Evolutionary conservation across 2,797 vertebrate genomes (phyloP).

Genomic region (Fringilla coelebs): DNA sequence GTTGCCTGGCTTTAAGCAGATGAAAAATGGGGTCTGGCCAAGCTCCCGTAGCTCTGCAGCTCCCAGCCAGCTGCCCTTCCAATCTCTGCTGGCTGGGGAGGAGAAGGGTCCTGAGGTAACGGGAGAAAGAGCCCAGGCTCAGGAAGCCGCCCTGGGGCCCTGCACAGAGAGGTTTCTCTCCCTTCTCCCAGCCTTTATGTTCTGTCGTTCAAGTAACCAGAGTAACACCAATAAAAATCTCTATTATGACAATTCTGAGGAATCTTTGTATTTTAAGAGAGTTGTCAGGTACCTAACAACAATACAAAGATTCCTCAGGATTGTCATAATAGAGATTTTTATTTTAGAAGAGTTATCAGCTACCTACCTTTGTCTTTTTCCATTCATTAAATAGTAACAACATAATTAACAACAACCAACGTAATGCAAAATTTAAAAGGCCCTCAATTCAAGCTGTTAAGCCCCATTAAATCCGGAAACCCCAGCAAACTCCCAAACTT

Average conservation of each 20-base stretch:
- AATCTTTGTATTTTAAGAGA: neutral
- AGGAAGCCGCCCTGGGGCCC: neutral
- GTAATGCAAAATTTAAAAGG: neutral
- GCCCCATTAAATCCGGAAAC: neutral
- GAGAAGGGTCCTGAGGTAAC: neutral
- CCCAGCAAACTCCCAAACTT: neutral
- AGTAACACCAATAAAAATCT: neutral
- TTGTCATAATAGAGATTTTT: neutral
- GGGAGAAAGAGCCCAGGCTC: neutral
- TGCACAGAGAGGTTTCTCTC: no score
- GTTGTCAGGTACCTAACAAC: neutral
- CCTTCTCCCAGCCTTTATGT: neutral
- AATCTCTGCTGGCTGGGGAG: neutral
- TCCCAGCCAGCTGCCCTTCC: neutral
- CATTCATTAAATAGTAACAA: constrained; percentile 23
- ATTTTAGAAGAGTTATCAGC: neutral
- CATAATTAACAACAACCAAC: neutral
- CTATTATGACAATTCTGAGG: no score
- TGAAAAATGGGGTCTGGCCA: neutral
- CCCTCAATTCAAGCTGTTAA: neutral
- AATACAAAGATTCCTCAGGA: neutral
- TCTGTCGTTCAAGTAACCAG: neutral
- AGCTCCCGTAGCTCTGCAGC: no score
- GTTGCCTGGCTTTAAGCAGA: no score
- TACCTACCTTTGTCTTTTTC: neutral